phyloP scores from a whole-genome alignment of 2,888 invertebrate species.

The Cyrtodaria siliqua region DNA sequence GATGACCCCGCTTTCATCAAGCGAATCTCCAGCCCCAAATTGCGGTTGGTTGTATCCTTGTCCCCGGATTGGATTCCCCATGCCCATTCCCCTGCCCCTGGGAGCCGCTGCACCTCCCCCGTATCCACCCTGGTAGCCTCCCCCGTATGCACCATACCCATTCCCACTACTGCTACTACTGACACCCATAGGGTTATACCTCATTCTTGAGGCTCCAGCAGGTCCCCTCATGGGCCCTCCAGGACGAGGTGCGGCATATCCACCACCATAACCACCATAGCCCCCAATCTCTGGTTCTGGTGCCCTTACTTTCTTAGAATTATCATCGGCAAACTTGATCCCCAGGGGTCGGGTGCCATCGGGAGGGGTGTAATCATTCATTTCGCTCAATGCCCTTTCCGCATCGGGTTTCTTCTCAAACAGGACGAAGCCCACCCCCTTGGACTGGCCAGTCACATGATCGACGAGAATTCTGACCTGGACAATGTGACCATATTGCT shows the following conservation, averaged over 20 bases:
- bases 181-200: conserved; percentile 71
- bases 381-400: conserved; percentile 93
- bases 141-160: conserved; percentile 42
- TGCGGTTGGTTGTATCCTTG: conserved; percentile 13
- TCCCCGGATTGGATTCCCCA: conserved; percentile 6
- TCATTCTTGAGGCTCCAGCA: conserved; percentile 46
- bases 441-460: conserved; percentile 93
- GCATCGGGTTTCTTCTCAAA: conserved; percentile 96
- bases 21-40: conserved; percentile 36
- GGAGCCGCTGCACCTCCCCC: conserved; percentile 29
- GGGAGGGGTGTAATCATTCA: conserved; percentile 93
- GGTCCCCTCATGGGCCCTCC: conserved; percentile 67
- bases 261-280: conserved; percentile 22
- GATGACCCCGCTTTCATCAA: conserved; percentile 29
- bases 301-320: conserved; percentile 85
- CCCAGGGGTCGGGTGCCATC: conserved; percentile 94
- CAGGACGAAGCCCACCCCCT: conserved; percentile 95
- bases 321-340: conserved; percentile 95
- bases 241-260: conserved; percentile 6
- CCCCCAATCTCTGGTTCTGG: conserved; percentile 43
- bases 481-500: conserved; percentile 95
- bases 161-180: conserved; percentile 15
- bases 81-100: conserved; percentile 15
- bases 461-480: conserved; percentile 96
- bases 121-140: conserved; percentile 18